Evolutionary conservation across 2,888 invertebrate species (phyloP).

Genomic region (Trichogramma dendrolimi): DNA sequence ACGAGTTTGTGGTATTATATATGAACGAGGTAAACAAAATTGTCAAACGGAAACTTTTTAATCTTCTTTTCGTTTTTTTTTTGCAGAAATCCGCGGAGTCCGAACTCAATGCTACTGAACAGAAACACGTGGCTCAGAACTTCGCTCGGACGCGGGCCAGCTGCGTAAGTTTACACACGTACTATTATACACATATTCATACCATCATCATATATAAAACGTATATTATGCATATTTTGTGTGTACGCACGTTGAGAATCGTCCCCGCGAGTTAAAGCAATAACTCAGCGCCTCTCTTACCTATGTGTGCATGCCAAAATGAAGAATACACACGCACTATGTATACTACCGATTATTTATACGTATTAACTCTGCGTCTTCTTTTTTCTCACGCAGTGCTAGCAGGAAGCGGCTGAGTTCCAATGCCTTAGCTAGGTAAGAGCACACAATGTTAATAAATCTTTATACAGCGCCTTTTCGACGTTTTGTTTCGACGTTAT

Average conservation of each 20-base stretch:
- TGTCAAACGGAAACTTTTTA: neutral
- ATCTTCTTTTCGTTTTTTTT: constrained; percentile 6
- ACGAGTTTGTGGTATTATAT: too few relatives aligned
- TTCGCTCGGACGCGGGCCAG: constrained; percentile 74
- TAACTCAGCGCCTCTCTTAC: too few relatives aligned
- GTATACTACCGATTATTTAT: too few relatives aligned
- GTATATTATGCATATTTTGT: too few relatives aligned
- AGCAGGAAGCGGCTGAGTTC: constrained; percentile 77
- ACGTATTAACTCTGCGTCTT: neutral
- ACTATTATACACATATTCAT: neutral
- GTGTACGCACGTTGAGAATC: too few relatives aligned
- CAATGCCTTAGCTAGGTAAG: constrained; percentile 82
- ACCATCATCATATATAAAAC: neutral
- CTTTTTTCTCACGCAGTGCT: constrained; percentile 61
- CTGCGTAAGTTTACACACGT: constrained; percentile 59
- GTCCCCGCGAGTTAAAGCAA: too few relatives aligned
- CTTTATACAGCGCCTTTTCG: too few relatives aligned
- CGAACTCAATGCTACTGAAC: constrained; percentile 60
- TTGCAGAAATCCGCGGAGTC: constrained; percentile 57
- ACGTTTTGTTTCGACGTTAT: too few relatives aligned
- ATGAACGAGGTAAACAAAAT: neutral
- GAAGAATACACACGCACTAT: too few relatives aligned
- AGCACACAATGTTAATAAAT: neutral
- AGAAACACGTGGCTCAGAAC: constrained; percentile 83
- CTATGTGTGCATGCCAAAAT: too few relatives aligned